Evolutionary conservation across 2,888 invertebrate genomes (phyloP), one percentile per base, ranked within the genome.

Genomic region (Polydrusus tereticollis): DNA sequence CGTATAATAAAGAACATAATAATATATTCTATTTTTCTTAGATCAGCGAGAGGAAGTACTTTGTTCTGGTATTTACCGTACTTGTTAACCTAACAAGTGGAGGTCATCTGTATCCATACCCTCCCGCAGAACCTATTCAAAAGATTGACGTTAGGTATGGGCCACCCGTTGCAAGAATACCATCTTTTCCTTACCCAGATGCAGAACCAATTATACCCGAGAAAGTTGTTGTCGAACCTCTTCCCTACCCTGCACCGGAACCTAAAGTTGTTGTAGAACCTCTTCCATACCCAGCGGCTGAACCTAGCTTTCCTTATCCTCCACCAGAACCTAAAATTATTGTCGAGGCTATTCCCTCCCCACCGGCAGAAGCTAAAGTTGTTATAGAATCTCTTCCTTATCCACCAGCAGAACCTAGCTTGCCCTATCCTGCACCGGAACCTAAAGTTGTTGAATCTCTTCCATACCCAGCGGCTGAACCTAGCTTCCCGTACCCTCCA

Each of bases 391-490:
- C n/a, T n/a, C n/a, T n/a, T n/a, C n/a, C n/a, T 7, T 64, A 63
- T n/a, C 63, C 63, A 14, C 63, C 63, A 23, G 29, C 66, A 45
- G 72, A 72, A 43, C 67, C 72, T 8, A 23, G 18, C 20, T 41
- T 14, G 8, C 65, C 65, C 23, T 47, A 47, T 12, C 20, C 47
- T 21, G 10, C 29, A 14, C 29, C 45, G 16, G 60, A 60, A 60
- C 41, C 60, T 41, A 58, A 33, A 33, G 21, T 7, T 26, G 47
- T 47, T 10, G 43, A 26, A 41, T 60, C 67, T 14, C 43, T 55
- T 52, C 63, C 69, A 12, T 69, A 71, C 43, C 71, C 66, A 41
- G 38, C 71, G 10, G 12, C 60, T 10, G 60, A 60, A 43, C 60
- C 47, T 18, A 26, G 29, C 14, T 57, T 63, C 8, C 69, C 69